phyloP scores from a whole-genome alignment of 2,797 vertebrate genomes.

The Dromococcyx pavoninus region DNA sequence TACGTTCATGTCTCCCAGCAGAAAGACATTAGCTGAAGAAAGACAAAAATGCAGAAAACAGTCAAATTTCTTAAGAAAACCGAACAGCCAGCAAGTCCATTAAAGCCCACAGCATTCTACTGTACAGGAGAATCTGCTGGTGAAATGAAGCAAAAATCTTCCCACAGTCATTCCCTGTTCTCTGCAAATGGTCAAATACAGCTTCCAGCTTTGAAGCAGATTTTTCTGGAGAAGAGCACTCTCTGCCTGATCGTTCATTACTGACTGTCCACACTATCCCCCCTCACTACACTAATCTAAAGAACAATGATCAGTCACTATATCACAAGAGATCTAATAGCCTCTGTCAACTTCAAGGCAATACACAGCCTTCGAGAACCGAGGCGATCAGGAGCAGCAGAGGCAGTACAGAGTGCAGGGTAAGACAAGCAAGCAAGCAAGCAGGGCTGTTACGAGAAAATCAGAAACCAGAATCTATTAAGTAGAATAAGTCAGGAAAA shows the following conservation, averaged over 20 bases:
- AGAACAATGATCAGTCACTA: background rate
- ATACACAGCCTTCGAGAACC: background rate
- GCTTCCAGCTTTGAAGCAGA: background rate
- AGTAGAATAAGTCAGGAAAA: background rate
- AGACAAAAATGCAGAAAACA: background rate
- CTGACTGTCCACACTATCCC: accelerated
- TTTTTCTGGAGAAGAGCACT: background rate
- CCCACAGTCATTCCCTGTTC: background rate
- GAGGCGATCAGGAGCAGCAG: background rate
- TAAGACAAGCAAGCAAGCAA: background rate
- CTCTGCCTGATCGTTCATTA: background rate
- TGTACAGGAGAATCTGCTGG: background rate
- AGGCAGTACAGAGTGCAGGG: background rate
- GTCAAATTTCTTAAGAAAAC: background rate
- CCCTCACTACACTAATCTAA: background rate
- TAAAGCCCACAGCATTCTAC: background rate
- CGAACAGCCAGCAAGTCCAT: background rate
- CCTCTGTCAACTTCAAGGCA: background rate
- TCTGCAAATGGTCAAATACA: background rate
- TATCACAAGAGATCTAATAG: background rate
- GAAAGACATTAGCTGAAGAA: background rate
- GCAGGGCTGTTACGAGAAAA: background rate
- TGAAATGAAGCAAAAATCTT: conserved; percentile 17
- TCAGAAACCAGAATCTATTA: background rate
- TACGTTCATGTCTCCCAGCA: background rate